Conservation (phyloP, 2,797 vertebrate genomes). For the Cetoscarus ocellatus region DNA sequence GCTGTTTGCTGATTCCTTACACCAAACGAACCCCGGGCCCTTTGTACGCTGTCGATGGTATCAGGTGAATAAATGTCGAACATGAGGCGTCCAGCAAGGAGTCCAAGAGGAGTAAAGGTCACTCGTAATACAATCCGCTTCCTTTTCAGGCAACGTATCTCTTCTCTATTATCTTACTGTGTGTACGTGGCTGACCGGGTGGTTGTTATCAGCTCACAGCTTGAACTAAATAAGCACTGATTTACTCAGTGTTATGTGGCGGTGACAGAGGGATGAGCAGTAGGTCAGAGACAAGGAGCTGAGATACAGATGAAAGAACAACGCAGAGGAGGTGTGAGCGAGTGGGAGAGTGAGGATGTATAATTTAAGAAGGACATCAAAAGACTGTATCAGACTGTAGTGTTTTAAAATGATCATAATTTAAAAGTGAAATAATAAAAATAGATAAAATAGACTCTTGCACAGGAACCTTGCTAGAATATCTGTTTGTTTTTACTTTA, state of each 20-base stretch:
- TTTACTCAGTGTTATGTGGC: slow-evolving; percentile 35
- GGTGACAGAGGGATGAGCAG: slow-evolving; percentile 36
- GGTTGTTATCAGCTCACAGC: slow-evolving; percentile 15
- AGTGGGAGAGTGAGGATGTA: slow-evolving; percentile 57
- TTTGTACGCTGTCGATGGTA: slow-evolving; percentile 31
- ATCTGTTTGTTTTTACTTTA: not conserved
- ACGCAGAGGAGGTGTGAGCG: slow-evolving; percentile 57
- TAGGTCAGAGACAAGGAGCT: slow-evolving; percentile 38
- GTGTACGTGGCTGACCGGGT: slow-evolving; percentile 29
- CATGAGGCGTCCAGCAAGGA: slow-evolving; percentile 17
- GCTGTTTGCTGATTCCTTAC: slow-evolving; percentile 74
- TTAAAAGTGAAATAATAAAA: slow-evolving; percentile 24
- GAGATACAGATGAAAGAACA: slow-evolving; percentile 56
- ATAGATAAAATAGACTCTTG: slow-evolving; percentile 26
- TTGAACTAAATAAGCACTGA: slow-evolving; percentile 21
- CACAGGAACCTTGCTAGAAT: slow-evolving; percentile 9
- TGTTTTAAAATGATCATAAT: slow-evolving; percentile 46
- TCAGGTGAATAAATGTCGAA: slow-evolving; percentile 61
- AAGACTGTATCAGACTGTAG: slow-evolving; percentile 28
- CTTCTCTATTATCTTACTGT: slow-evolving; percentile 14
- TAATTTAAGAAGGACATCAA: slow-evolving; percentile 56
- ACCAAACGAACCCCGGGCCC: slow-evolving; percentile 62
- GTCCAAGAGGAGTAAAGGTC: slow-evolving; percentile 44
- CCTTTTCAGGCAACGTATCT: slow-evolving; percentile 14
- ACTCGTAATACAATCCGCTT: slow-evolving; percentile 46